Evolutionary conservation across 2,888 invertebrate genomes (phyloP).

Genomic region (Catonia carolina): DNA sequence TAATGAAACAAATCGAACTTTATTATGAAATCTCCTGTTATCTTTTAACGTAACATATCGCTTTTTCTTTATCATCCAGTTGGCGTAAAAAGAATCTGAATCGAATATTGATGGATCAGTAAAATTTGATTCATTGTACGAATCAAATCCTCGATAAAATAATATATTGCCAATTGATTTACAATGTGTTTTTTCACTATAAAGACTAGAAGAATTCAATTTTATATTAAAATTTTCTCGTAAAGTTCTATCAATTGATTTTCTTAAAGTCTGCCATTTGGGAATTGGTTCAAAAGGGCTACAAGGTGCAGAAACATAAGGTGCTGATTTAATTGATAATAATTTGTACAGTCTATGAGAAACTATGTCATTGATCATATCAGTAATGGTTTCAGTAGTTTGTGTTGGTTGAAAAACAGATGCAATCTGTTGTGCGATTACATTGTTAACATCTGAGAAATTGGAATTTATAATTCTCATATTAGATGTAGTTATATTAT

Average conservation of each 20-base stretch:
- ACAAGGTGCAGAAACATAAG: constrained; percentile 39
- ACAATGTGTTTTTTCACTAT: constrained; percentile 24
- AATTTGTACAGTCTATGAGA: constrained; percentile 47
- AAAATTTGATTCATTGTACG: constrained; percentile 24
- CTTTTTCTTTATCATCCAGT: constrained; percentile 41
- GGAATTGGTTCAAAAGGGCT: constrained; percentile 40
- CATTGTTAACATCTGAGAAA: constrained; percentile 44
- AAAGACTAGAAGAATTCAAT: background rate
- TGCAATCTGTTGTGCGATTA: constrained; percentile 46
- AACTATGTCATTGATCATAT: constrained; percentile 41
- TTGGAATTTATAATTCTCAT: constrained; percentile 39
- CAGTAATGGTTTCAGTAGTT: constrained; percentile 14
- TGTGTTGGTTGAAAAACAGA: constrained; percentile 44
- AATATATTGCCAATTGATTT: constrained; percentile 42
- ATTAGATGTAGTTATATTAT: constrained; percentile 41
- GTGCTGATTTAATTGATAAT: constrained; percentile 44
- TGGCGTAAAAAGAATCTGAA: constrained; percentile 40
- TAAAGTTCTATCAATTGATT: constrained; percentile 35
- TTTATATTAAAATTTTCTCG: constrained; percentile 6
- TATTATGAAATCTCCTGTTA: constrained; percentile 40
- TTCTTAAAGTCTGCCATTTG: constrained; percentile 42
- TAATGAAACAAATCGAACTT: constrained; percentile 44
- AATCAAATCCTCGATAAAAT: constrained; percentile 41
- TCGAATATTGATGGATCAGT: constrained; percentile 38
- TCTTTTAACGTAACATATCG: constrained; percentile 42